Base-by-base conservation (phyloP, 2,888 invertebrate genomes). In the Aphodius sticticus region DNA sequence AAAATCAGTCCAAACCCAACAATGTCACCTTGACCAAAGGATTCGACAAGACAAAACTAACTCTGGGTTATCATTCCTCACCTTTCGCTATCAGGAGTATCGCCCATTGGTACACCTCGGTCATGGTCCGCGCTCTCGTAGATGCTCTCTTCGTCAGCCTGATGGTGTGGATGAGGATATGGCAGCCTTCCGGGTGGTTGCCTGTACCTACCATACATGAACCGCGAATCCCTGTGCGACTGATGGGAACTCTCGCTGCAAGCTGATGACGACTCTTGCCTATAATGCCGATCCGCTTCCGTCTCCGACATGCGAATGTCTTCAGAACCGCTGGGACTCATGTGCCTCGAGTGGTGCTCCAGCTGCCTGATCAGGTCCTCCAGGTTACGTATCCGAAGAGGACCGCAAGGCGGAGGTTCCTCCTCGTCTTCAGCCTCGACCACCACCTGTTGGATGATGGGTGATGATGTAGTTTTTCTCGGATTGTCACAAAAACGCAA, bases 251-350 rank as follows among this genome's bases (percentile, higher is more conserved):
- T 93, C 89, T 94, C 94, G 90, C 95, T 95, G 90, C 92, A 93
- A 86, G 92, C 92, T 85, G 93, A 93, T 85, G 91, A 91, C 76
- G 95, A 91, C 91, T 96, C 96, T 90, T 86, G 86, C 37, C 85
- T 82, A 90, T 96, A 96, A 89, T 96, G 96, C 79, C 97, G 93
- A 88, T 97, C 97, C 77, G 95, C 95, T 88, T 97, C 97, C 77
- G 95, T 95, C 90, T 97, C 97, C 79, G 96, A 96, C 93, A 95
- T 94, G 84, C 95, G 90, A 87, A 97, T 96, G 87, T 97, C 97
- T 88, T 97, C 97, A 16, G 96, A 96, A 81, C 96, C 97, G 84
- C 96, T 95, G 77, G 97, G 97, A 87, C 96, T 96, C 95, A 96
- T 96, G 89, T 96, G 96, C 26, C 96, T 91, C 84, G 96, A 95